Conservation (phyloP, 2,113 vertebrate species). For the Dasyornis broadbenti region DNA sequence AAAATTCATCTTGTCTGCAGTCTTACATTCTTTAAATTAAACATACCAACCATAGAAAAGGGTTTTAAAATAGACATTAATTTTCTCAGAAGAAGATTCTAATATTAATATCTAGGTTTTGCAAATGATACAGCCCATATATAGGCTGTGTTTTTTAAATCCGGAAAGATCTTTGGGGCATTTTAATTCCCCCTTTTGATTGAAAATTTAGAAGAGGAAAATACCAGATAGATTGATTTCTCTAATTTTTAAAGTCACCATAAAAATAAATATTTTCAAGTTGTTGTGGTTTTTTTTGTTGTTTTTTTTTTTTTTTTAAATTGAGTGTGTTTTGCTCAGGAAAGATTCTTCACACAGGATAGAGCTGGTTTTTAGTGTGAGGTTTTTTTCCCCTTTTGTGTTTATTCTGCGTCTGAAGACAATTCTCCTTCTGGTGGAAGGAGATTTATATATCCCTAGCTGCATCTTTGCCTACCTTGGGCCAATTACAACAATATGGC, state of each 20-base stretch:
- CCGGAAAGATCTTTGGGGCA: neutral
- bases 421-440: neutral
- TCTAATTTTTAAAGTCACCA: neutral
- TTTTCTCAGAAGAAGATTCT: neutral
- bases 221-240: neutral
- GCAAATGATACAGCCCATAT: neutral
- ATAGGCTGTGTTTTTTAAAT: neutral
- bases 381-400: neutral
- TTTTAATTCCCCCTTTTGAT: neutral
- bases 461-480: neutral
- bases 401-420: neutral
- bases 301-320: too few species aligned
- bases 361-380: neutral
- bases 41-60: neutral
- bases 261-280: neutral
- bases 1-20: neutral
- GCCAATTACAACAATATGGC: neutral
- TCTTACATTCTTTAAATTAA: conserved; percentile 14
- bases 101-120: conserved; percentile 20
- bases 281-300: neutral
- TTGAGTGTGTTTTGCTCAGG: neutral
- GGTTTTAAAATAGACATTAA: neutral
- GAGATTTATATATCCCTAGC: neutral
- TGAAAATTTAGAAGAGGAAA: neutral
- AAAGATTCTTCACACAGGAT: neutral